Percentiles rank a stretch among this genome's conserved stretches.
phyloP scores from a whole-genome alignment of 2,888 invertebrate species.

The Lymantria dispar region DNA sequence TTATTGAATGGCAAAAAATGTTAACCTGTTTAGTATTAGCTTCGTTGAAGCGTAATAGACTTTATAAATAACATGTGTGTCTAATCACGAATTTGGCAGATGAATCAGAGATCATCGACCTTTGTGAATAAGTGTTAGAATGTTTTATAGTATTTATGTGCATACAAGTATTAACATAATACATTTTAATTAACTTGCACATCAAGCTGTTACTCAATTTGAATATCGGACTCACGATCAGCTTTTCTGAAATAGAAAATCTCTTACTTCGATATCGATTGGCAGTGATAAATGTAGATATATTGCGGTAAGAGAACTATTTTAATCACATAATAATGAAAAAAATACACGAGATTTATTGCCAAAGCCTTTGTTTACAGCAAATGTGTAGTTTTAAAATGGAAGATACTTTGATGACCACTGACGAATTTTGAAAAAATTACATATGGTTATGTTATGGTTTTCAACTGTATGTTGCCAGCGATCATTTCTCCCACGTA shows the following conservation, averaged over 20 bases:
- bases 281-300: too few species aligned
- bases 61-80: not conserved
- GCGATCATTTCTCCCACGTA: too few species aligned
- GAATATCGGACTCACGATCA: conserved; percentile 65
- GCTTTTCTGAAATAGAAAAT: conserved; percentile 34
- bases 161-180: conserved; percentile 56
- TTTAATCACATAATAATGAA: too few species aligned
- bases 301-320: too few species aligned
- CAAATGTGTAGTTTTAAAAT: too few species aligned
- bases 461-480: too few species aligned
- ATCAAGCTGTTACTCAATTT: conserved; percentile 64
- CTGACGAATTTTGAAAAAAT: too few species aligned
- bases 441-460: too few species aligned
- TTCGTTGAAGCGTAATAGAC: not conserved
- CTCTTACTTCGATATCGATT: too few species aligned
- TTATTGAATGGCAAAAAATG: not conserved
- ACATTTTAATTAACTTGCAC: conserved; percentile 67
- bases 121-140: conserved; percentile 31
- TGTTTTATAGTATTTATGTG: conserved; percentile 35
- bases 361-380: too few species aligned
- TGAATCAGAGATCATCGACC: conserved; percentile 50
- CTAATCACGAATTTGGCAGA: conserved; percentile 46
- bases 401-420: too few species aligned
- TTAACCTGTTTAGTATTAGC: not conserved
- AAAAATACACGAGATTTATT: too few species aligned